Percentiles rank a stretch among this genome's conserved stretches.
Conservation (phyloP, 2,113 vertebrate genomes). For the mouse (Mus musculus) region GRCm39 chr5:119154501-119155000, state of each 20-base stretch:
- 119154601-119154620: neutral
- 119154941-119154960: neutral
- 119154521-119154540: neutral
- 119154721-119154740: fast-evolving
- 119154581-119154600: neutral
- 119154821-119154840: no score
- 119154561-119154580: neutral
- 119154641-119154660: neutral
- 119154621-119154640: neutral
- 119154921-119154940: neutral
- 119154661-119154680: neutral
- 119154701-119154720: fast-evolving
- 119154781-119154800: fast-evolving
- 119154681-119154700: fast-evolving
- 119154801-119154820: fast-evolving
- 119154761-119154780: no score
- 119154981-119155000: neutral
- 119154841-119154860: fast-evolving
- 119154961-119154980: neutral
- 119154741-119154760: neutral
- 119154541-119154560: neutral
- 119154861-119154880: neutral
- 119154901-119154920: neutral
- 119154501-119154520: neutral
- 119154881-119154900: neutral